Base-by-base conservation (phyloP, 1,140 invertebrate genomes). In the Drosophila lini region DNA sequence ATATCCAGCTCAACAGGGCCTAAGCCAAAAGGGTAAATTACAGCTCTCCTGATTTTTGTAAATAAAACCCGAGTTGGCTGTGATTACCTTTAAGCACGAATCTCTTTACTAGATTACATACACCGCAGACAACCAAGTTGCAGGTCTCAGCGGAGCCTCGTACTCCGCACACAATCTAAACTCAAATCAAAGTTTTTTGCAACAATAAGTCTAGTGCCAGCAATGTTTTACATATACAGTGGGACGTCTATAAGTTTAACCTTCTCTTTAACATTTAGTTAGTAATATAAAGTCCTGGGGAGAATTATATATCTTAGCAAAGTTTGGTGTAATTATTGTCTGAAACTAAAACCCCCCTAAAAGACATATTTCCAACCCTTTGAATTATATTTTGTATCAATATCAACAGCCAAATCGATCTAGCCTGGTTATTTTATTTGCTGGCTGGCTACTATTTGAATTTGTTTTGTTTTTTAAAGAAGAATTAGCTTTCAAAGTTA, bases 151-250 rank as follows among this genome's bases (percentile, higher is more conserved):
- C 11, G 63, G 47, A 32, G 44, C 42, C 25, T 32, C 47, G 57
- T 31, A 47, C 36, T 77, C 53, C 38, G 34, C 44, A 32, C 11
- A 45, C 55, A 57, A 63, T 65, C 76, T 70, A 67, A 78, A 80
- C 76, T 80, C 83, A 45, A 88, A 83, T 89, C 74, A 83, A 89
- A 84, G 68, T 85, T 81, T 75, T 69, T 70, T 70, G 63, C 38
- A 67, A 74, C 47, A 75, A 83, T 68, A 81, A 53, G 53, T 59
- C 50, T 61, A 70, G 34, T 70, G 57, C 45, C 48, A 25, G 31
- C 53, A 40, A 58, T 83, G 63, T 67, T 77, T 50, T 69, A 38
- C 83, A 82, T 60, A 53, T 44, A 62, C 61, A 64, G 64, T 34
- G 16, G 11, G 15, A 0, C 32, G 9, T 53, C 13, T 0, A 1